phyloP scores from a whole-genome alignment of 2,113 vertebrate species.

The Promerops cafer region DNA sequence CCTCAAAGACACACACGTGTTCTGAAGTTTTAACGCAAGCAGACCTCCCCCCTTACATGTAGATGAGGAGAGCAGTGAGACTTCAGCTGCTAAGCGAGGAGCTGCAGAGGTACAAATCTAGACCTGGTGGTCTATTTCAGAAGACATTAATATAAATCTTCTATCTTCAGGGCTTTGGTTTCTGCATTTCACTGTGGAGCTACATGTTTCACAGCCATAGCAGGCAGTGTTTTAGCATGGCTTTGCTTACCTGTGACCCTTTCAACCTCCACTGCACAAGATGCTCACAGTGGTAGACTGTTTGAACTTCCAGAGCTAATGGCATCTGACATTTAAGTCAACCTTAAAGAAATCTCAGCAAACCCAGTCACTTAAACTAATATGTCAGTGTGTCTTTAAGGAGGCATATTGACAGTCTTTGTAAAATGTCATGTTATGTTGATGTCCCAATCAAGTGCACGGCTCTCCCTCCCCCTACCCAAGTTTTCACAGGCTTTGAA shows the following conservation, averaged over 20 bases:
- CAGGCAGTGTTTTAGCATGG: not conserved
- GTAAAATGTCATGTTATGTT: constrained; percentile 41
- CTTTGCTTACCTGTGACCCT: constrained; percentile 54
- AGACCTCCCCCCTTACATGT: not conserved
- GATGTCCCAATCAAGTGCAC: constrained; percentile 37
- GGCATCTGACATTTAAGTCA: constrained; percentile 70
- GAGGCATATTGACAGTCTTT: constrained; percentile 41
- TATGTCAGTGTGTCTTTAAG: constrained; percentile 51
- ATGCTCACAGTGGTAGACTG: not conserved
- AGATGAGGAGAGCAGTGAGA: not conserved
- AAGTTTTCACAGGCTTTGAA: constrained; percentile 5
- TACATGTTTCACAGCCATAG: not conserved
- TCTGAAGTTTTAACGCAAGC: constrained; percentile 58
- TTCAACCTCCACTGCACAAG: constrained; percentile 40
- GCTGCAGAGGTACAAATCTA: constrained; percentile 52
- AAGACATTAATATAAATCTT: constrained; percentile 51
- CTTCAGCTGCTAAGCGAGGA: constrained; percentile 33
- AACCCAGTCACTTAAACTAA: constrained; percentile 58
- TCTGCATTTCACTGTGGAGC: not conserved
- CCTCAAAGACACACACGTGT: constrained; percentile 71
- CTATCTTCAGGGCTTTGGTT: not conserved
- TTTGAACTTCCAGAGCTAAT: constrained; percentile 65
- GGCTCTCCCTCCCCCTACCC: not conserved
- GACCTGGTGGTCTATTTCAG: constrained; percentile 12
- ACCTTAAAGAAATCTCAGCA: constrained; percentile 66